These are phyloP conservation scores for Podarcis muralis DNA, from an alignment of 2,113 vertebrate species.

Conservation along the genomic window DNA sequence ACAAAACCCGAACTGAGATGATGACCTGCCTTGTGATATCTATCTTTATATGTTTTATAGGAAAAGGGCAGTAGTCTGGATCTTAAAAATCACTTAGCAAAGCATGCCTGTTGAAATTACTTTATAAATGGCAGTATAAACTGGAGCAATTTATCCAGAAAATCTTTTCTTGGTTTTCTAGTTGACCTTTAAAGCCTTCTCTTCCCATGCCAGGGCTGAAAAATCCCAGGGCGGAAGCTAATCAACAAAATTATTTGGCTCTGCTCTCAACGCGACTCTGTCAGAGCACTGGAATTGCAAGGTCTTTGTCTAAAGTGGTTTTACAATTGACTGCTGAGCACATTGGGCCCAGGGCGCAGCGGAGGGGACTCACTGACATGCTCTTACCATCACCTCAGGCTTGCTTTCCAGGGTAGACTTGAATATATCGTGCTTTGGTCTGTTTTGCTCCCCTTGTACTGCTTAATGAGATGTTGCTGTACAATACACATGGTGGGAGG, in stretches of 20 bases:
- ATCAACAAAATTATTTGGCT: constrained; percentile 22
- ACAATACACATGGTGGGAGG: neutral
- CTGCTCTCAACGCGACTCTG: constrained; percentile 18
- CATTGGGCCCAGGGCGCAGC: constrained; percentile 17
- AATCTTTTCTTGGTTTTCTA: constrained; percentile 15
- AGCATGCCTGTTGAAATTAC: neutral
- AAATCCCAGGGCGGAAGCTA: constrained; percentile 8
- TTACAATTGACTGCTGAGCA: neutral
- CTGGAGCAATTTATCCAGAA: neutral
- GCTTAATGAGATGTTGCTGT: constrained; percentile 6
- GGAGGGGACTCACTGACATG: neutral
- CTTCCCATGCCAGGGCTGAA: constrained; percentile 23
- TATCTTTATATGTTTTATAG: neutral
- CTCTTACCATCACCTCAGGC: neutral
- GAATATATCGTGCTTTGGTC: neutral
- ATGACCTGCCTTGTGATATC: neutral
- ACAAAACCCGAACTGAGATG: neutral
- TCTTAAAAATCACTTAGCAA: neutral
- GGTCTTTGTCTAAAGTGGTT: constrained; percentile 28
- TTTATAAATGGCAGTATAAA: constrained; percentile 1
- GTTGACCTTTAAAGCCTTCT: constrained; percentile 23
- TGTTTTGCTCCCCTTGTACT: constrained; percentile 3
- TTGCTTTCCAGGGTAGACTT: constrained; percentile 9
- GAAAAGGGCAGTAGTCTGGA: neutral
- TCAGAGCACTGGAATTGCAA: constrained; percentile 36